Base-by-base conservation (phyloP, 2,888 invertebrate species). In the Spilosoma lubricipeda region DNA sequence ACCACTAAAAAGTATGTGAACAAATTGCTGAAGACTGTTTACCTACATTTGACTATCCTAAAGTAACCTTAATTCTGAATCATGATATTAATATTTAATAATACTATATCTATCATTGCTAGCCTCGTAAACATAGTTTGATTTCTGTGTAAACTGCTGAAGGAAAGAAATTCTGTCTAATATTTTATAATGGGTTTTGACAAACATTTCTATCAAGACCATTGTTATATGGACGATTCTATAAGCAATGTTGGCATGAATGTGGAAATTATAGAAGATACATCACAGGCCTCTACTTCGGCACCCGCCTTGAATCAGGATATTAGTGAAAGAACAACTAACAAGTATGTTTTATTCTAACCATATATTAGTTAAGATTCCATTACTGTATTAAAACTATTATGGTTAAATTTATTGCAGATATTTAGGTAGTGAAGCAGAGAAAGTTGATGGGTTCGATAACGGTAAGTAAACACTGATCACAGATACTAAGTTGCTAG, bases 191-290 rank as follows among this genome's bases (percentile, higher is more conserved):
- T 87, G 83, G 84, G 86, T 42, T 86, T 84, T 79, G 81, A 85
- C 67, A 85, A 82, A 71, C 80, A 84, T 65, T 76, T 82, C 39
- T 73, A 74, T 77, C 72, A 84, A 77, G 80, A 83, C 36, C 84
- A 84, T 66, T 82, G 80, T 72, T 84, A 82, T 72, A 78, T 81
- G 66, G 83, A 83, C 71, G 84, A 84, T 23, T 73, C 82, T 30
- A 67, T 76, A 33, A 82, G 85, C 56, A 75, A 78, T 72, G 82
- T 84, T 30, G 85, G 74, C 18, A 84, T 81, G 85, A 87, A 85
- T 78, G 87, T 85, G 30, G 87, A 87, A 76, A 83, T 85, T 63
- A 82, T 83, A 69, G 87, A 82, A 59, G 88, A 85, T 30, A 79
- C 80, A 45, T 20, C 63, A 42, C 30, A 45, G 27, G 23, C 63